Percentiles rank a stretch among this genome's conserved stretches.
Conservation (phyloP, 2,113 vertebrate genomes). For the Aythya baeri region DNA sequence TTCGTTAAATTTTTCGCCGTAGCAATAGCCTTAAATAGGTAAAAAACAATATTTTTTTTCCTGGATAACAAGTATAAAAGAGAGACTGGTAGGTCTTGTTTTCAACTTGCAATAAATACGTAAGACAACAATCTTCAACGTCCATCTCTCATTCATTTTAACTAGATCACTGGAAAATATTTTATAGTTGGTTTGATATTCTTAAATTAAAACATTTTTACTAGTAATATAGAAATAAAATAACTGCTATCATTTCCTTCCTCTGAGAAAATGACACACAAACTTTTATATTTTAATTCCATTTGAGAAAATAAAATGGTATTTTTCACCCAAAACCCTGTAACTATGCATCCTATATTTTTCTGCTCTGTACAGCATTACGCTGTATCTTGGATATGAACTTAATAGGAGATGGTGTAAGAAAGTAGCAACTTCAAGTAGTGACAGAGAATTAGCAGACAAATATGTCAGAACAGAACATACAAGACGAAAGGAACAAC, state of each 20-base stretch:
- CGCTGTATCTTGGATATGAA: neutral
- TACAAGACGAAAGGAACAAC: neutral
- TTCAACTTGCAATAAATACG: neutral
- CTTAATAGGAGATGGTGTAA: neutral
- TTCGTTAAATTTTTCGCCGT: neutral
- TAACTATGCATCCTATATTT: neutral
- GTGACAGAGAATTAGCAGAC: neutral
- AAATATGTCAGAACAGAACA: neutral
- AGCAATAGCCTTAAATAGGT: neutral
- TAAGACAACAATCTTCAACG: neutral
- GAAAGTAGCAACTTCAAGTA: neutral
- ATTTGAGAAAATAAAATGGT: neutral
- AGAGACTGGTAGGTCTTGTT: neutral
- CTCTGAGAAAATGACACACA: conserved; percentile 7
- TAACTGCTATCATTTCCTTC: neutral
- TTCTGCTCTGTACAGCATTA: neutral
- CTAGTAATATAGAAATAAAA: conserved; percentile 17
- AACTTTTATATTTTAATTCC: conserved; percentile 2
- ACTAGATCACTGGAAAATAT: neutral
- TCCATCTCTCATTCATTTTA: neutral
- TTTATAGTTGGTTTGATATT: neutral
- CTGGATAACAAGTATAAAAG: neutral
- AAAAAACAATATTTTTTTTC: neutral
- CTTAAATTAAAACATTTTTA: conserved; percentile 16
- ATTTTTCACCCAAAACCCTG: neutral